A percentile compares a stretch with the other conserved stretches of the same genome.
Conservation (phyloP, 1,140 invertebrate genomes). For the Pachyrhynchus sulphureomaculatus region DNA sequence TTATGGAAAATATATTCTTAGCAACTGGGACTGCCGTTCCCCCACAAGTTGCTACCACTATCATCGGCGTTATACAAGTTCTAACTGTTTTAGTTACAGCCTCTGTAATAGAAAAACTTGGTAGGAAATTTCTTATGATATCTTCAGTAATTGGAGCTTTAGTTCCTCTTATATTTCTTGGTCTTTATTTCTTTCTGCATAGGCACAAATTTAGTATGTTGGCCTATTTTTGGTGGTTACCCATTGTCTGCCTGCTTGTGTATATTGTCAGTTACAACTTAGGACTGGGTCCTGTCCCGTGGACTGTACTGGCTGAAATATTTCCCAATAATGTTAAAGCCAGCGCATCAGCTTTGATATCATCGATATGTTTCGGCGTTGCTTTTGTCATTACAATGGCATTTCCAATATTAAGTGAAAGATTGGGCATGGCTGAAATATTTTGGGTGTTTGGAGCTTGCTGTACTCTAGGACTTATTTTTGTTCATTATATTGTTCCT, state of each 20-base stretch:
- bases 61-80: slow-evolving; percentile 79
- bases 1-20: slow-evolving; percentile 71
- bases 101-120: slow-evolving; percentile 75
- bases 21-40: slow-evolving; percentile 61
- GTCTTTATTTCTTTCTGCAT: slow-evolving; percentile 46
- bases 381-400: slow-evolving; percentile 80
- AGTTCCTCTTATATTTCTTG: slow-evolving; percentile 39
- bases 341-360: slow-evolving; percentile 69
- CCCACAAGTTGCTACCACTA: slow-evolving; percentile 62
- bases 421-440: slow-evolving; percentile 65
- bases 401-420: slow-evolving; percentile 61
- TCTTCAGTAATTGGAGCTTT: slow-evolving; percentile 65
- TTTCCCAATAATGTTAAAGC: slow-evolving; percentile 76
- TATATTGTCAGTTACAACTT: slow-evolving; percentile 44
- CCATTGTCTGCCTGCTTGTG: slow-evolving; percentile 36
- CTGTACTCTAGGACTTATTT: slow-evolving; percentile 48
- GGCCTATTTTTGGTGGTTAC: slow-evolving; percentile 42
- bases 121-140: slow-evolving; percentile 69
- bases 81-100: slow-evolving; percentile 68
- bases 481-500: slow-evolving; percentile 65
- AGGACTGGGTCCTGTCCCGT: slow-evolving; percentile 79
- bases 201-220: slow-evolving; percentile 31
- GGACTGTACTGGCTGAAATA: slow-evolving; percentile 81
- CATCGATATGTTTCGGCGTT: slow-evolving; percentile 73
- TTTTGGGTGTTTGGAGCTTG: slow-evolving; percentile 80